phyloP scores from a whole-genome alignment of 2,888 invertebrate species.

The Quadroppia sp. region DNA sequence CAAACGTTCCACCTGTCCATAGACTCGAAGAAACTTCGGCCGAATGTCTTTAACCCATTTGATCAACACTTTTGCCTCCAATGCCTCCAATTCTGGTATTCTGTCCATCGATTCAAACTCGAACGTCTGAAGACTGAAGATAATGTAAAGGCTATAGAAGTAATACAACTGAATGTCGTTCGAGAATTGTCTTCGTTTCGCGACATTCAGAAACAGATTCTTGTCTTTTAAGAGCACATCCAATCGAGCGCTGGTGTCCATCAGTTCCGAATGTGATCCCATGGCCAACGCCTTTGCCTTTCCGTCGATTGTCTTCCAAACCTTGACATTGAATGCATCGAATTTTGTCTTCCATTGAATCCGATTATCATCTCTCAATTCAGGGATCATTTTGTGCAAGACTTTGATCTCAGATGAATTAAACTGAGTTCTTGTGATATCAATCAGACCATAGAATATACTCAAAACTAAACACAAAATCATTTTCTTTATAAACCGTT shows the following conservation, averaged over 20 bases:
- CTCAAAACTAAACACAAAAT: no score
- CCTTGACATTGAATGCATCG: background rate
- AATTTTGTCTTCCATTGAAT: background rate
- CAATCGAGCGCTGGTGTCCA: background rate
- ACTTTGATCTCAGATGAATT: background rate
- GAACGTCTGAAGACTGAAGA: background rate
- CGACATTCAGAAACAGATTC: background rate
- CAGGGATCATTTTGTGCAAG: background rate
- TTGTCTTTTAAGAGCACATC: background rate
- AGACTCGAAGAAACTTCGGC: background rate
- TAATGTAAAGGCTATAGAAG: background rate
- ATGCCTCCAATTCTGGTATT: background rate
- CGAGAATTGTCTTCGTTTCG: background rate
- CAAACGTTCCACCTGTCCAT: background rate
- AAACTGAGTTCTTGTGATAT: background rate
- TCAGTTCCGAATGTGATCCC: background rate
- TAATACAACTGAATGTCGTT: background rate
- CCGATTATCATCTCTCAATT: background rate
- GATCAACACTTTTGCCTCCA: background rate
- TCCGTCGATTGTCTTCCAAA: background rate
- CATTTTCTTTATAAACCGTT: no score
- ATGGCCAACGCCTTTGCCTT: background rate
- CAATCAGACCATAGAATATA: no score
- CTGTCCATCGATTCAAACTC: background rate
- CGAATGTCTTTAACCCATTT: background rate